Conservation (phyloP, 2,888 invertebrate genomes). For the Tipula unca region DNA sequence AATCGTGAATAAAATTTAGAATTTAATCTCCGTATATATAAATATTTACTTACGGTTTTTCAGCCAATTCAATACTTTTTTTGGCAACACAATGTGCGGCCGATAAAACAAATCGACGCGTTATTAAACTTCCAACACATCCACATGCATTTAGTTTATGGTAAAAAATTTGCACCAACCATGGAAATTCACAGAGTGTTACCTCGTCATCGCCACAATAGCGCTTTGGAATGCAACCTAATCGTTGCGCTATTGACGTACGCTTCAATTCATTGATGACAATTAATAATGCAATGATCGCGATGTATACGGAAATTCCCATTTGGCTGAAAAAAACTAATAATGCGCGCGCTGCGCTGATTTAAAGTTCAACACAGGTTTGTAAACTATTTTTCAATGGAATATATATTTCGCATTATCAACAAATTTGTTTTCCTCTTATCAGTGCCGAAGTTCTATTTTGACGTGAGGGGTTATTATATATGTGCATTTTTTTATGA, state of each 20-base stretch:
- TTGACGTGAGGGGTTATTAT: neutral
- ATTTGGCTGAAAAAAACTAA: neutral
- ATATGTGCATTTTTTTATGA: neutral
- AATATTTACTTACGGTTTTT: neutral
- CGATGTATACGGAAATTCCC: neutral
- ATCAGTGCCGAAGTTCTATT: neutral
- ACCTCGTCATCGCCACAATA: neutral
- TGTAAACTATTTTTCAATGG: neutral
- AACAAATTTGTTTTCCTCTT: neutral
- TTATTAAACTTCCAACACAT: neutral
- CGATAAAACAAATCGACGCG: neutral
- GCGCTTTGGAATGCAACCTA: neutral
- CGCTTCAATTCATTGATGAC: neutral
- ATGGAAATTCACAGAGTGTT: neutral
- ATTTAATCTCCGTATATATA: neutral
- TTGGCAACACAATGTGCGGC: neutral
- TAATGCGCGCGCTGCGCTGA: neutral
- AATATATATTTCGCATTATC: neutral
- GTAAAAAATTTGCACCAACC: neutral
- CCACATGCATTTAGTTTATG: neutral
- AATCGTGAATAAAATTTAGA: neutral
- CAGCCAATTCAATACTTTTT: neutral
- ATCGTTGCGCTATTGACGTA: neutral
- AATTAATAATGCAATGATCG: neutral
- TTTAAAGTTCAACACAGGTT: no score